Percentiles rank a stretch among this genome's conserved stretches.
Conservation (phyloP, 1,140 invertebrate species). For the Aradophagus sp. region DNA sequence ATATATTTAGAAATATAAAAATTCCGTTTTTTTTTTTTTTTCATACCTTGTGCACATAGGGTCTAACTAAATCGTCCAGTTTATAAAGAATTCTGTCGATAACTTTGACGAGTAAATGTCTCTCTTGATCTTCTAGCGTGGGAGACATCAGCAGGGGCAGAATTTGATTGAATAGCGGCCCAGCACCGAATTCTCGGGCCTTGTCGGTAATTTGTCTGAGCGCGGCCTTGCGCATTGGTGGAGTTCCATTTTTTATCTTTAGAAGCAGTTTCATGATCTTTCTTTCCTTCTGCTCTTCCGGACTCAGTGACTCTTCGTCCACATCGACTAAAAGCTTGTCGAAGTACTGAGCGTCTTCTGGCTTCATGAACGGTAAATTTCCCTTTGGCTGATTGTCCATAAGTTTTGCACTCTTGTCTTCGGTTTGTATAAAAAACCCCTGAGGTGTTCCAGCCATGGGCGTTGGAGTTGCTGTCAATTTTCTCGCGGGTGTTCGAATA, state of each 20-base stretch:
- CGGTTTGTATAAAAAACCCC: slow-evolving; percentile 96
- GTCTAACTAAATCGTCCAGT: slow-evolving; percentile 97
- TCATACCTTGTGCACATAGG: slow-evolving; percentile 99
- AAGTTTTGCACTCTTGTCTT: slow-evolving; percentile 89
- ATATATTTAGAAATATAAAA: no score
- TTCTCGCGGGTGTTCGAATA: slow-evolving; percentile 96
- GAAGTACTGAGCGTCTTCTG: slow-evolving; percentile 99
- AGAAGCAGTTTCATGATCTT: slow-evolving; percentile 99
- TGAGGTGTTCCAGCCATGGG: slow-evolving; percentile 94
- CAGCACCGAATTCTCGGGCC: slow-evolving; percentile 97
- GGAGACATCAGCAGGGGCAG: slow-evolving; percentile 99
- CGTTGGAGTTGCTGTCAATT: slow-evolving; percentile 97
- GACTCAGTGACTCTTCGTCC: slow-evolving; percentile 95
- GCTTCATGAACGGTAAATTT: slow-evolving; percentile 99
- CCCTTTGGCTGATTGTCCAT: slow-evolving; percentile 97
- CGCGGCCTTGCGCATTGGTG: slow-evolving; percentile 98
- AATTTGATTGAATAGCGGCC: slow-evolving; percentile 99
- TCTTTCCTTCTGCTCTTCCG: slow-evolving; percentile 98
- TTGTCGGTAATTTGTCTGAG: slow-evolving; percentile 99
- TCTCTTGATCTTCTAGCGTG: slow-evolving; percentile 98
- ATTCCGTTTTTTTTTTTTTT: no score
- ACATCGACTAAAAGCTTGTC: slow-evolving; percentile 98
- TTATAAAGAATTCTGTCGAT: slow-evolving; percentile 99
- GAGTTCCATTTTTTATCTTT: slow-evolving; percentile 99
- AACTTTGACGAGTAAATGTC: slow-evolving; percentile 99